phyloP scores from a whole-genome alignment of 1,140 invertebrate species.

The Ephestia elutella region DNA sequence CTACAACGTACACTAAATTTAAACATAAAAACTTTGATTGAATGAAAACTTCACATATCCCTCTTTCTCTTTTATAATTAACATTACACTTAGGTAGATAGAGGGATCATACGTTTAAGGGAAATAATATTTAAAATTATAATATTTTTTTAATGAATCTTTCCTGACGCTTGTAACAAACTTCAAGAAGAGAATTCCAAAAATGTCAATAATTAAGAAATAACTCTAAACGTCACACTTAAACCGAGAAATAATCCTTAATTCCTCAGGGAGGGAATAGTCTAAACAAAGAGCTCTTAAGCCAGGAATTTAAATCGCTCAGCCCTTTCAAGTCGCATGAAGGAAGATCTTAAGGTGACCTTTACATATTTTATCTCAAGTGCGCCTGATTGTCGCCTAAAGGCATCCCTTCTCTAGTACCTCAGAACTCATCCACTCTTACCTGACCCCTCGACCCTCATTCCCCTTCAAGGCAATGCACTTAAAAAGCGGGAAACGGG shows the following conservation, averaged over 20 bases:
- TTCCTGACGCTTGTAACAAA: not conserved
- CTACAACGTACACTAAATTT: too few relatives aligned
- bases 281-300: constrained; percentile 26
- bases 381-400: constrained; percentile 58
- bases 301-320: constrained; percentile 46
- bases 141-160: too few relatives aligned
- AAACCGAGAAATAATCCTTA: constrained; percentile 5
- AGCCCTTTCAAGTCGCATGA: constrained; percentile 32
- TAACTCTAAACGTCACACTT: not conserved
- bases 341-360: constrained; percentile 45
- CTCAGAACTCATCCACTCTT: constrained; percentile 45
- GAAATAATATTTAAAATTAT: too few relatives aligned
- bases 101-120: too few relatives aligned
- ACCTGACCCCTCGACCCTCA: constrained; percentile 38
- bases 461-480: constrained; percentile 29
- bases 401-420: constrained; percentile 41
- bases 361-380: constrained; percentile 69
- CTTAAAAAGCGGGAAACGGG: constrained; percentile 30
- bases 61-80: too few relatives aligned
- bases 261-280: constrained; percentile 7
- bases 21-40: too few relatives aligned
- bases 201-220: not conserved
- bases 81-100: too few relatives aligned
- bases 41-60: too few relatives aligned
- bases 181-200: not conserved